Percentiles rank a stretch among this genome's conserved stretches.
Conservation (phyloP, 2,888 invertebrate species). For the Sinhomidia bicolor region DNA sequence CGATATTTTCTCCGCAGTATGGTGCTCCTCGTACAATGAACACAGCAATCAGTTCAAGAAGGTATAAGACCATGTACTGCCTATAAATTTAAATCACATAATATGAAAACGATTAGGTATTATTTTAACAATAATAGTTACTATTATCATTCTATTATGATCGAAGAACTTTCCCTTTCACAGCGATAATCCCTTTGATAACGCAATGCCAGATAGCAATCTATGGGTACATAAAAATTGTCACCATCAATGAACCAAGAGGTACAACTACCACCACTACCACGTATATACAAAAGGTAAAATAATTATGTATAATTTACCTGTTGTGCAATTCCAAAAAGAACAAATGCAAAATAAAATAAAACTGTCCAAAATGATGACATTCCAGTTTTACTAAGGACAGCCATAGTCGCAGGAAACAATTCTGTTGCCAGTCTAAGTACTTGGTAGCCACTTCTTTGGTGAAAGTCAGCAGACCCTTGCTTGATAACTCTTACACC, state of each 20-base stretch:
- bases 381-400: constrained; percentile 88
- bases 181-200: constrained; percentile 91
- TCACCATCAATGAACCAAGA: no score
- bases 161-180: constrained; percentile 88
- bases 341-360: constrained; percentile 91
- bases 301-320: constrained; percentile 81
- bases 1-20: constrained; percentile 90
- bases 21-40: constrained; percentile 93
- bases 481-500: constrained; percentile 87
- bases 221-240: no score
- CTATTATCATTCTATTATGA: constrained; percentile 92
- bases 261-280: no score
- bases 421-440: constrained; percentile 93
- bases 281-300: not conserved
- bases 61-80: constrained; percentile 92
- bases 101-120: no score
- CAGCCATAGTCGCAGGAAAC: constrained; percentile 92
- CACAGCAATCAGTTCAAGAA: constrained; percentile 90
- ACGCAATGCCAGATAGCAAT: constrained; percentile 96
- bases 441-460: constrained; percentile 86
- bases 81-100: constrained; percentile 92
- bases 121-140: no score
- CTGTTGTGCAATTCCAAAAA: constrained; percentile 94
- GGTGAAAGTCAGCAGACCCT: constrained; percentile 80
- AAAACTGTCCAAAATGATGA: constrained; percentile 95